A percentile compares a stretch with the other conserved stretches of the same genome.
These are phyloP conservation scores for Tor tambroides DNA, from an alignment of 2,113 vertebrate genomes.

Conservation along the genomic window DNA sequence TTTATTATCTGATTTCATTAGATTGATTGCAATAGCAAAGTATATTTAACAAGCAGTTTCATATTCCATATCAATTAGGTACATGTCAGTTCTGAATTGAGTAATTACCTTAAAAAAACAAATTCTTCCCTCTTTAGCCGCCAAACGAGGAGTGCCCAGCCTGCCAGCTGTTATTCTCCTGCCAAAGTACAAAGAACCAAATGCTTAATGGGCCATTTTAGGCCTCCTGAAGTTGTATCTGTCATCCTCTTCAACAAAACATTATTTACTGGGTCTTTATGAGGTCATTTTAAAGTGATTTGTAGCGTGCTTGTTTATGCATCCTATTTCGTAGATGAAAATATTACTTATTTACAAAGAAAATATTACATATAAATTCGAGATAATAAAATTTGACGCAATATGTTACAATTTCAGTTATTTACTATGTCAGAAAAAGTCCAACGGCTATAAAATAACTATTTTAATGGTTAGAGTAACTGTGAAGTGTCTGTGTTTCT, in stretches of 20 bases:
- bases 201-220: slow-evolving; percentile 48
- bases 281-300: slow-evolving; percentile 24
- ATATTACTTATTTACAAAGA: background rate
- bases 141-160: slow-evolving; percentile 45
- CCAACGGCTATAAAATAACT: background rate
- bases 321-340: background rate
- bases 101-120: slow-evolving; percentile 59
- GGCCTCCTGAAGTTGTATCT: slow-evolving; percentile 48
- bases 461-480: background rate
- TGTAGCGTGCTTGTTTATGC: slow-evolving; percentile 6
- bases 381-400: background rate
- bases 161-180: slow-evolving; percentile 58
- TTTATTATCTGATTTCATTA: slow-evolving; percentile 45
- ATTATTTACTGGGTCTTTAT: slow-evolving; percentile 20
- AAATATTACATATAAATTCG: background rate
- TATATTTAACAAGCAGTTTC: slow-evolving; percentile 52
- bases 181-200: slow-evolving; percentile 54
- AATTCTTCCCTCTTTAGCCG: slow-evolving; percentile 53
- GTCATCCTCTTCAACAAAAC: slow-evolving; percentile 41
- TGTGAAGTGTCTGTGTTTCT: background rate
- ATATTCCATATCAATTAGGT: slow-evolving; percentile 58
- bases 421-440: background rate
- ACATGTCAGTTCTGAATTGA: slow-evolving; percentile 57
- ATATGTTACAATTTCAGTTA: background rate
- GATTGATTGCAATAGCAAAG: slow-evolving; percentile 49